Evolutionary conservation across 2,797 vertebrate species (phyloP).

Genomic region (Dermochelys coriacea): DNA sequence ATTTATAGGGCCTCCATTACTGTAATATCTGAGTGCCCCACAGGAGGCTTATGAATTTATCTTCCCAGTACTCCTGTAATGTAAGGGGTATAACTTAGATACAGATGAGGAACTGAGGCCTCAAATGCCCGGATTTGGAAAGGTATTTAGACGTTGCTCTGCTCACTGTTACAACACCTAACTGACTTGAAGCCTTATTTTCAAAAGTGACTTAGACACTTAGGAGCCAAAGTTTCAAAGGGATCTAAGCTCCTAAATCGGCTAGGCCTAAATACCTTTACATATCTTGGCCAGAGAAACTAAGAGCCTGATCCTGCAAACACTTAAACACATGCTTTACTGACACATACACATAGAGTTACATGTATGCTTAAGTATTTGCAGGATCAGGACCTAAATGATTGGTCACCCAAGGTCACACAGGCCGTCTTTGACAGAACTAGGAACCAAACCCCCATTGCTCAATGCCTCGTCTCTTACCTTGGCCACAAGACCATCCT

Average conservation of each 20-base stretch:
- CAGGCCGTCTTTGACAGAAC: not conserved
- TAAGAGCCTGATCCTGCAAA: not conserved
- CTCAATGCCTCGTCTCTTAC: not conserved
- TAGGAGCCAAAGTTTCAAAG: not conserved
- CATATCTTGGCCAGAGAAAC: not conserved
- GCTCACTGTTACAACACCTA: not conserved
- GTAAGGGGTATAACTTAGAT: not conserved
- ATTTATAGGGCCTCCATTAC: not conserved
- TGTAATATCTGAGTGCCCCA: not conserved
- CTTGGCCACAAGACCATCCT: not conserved
- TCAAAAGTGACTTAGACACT: not conserved
- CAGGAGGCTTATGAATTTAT: not conserved
- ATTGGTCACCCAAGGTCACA: not conserved
- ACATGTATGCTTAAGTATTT: fast-evolving
- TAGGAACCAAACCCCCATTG: not conserved
- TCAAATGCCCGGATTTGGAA: not conserved
- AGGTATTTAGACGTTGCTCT: not conserved
- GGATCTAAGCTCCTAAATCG: not conserved
- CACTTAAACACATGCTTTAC: not conserved
- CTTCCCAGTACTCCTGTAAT: not conserved
- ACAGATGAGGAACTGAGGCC: not conserved
- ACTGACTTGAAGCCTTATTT: not conserved
- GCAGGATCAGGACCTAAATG: not conserved
- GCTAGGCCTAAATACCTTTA: not conserved
- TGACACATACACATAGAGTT: not conserved